phyloP scores from a whole-genome alignment of 2,888 invertebrate species.

The Cheilosia pagana region DNA sequence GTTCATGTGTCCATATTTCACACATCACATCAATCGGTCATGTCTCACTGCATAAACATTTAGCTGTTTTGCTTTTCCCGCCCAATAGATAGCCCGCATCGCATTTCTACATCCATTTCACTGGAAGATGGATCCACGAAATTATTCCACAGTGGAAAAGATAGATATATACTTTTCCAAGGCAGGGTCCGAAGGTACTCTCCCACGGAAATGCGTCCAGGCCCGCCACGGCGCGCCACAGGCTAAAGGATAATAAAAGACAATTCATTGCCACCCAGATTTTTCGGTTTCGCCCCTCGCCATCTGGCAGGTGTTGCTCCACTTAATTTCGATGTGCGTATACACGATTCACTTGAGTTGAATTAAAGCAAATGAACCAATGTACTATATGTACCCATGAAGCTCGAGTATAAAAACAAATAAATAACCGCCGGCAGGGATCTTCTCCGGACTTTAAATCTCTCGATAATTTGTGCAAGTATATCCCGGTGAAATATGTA shows the following conservation, averaged over 20 bases:
- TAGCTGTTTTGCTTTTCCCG: background rate
- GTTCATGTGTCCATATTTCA: slow-evolving; percentile 26
- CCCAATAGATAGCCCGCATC: background rate
- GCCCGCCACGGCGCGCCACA: slow-evolving; percentile 11
- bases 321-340: slow-evolving; percentile 54
- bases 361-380: slow-evolving; percentile 59
- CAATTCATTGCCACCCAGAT: slow-evolving; percentile 51
- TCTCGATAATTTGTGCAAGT: slow-evolving; percentile 67
- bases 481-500: slow-evolving; percentile 46
- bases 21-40: slow-evolving; percentile 19
- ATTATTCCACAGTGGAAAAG: slow-evolving; percentile 11
- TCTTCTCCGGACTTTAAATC: slow-evolving; percentile 51
- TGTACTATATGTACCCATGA: slow-evolving; percentile 1
- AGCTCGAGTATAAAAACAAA: slow-evolving; percentile 46
- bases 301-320: slow-evolving; percentile 30
- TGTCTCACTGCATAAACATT: background rate
- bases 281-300: slow-evolving; percentile 3
- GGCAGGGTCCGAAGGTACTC: background rate
- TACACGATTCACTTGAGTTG: slow-evolving; percentile 40
- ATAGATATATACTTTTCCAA: background rate
- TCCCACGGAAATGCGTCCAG: background rate
- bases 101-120: too few species aligned
- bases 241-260: slow-evolving; percentile 43
- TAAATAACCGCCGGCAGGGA: slow-evolving; percentile 47
- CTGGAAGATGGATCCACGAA: slow-evolving; percentile 20